Base-by-base conservation (phyloP, 2,113 vertebrate genomes). In the Phalacrocorax carbo region DNA sequence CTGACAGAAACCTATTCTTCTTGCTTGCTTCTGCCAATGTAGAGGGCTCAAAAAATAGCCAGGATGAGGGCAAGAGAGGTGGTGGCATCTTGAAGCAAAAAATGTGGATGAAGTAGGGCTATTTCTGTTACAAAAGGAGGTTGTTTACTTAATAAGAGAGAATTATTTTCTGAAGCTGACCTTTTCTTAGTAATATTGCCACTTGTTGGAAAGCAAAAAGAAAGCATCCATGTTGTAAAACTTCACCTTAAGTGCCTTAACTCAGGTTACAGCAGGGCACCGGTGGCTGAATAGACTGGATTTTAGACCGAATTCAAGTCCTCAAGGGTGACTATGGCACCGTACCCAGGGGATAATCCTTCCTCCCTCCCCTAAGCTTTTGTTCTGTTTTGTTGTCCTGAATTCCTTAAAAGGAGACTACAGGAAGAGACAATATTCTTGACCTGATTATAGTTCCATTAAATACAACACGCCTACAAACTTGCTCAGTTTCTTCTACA, bases 381-480 rank as follows among this genome's bases (percentile, higher is more conserved):
- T 66, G 9, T 48, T 86, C n/a, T 23, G 1, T 75, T 86, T 94
- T 64, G 29, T 84, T 96, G 52, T 65, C 54, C 85, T 82, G 51
- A 94, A 69, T 70, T 84, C 96, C 95, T 93, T 77, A 95, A 91
- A 95, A 95, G 93, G 86, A 83, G 18, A 83, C 14, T n/a, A 73
- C 82, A 95, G 95, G 84, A 97, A 95, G 42, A 66, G 68, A 80
- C 48, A 87, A 51, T 76, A 87, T 93, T 94, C 78, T 76, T 19
- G 4, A 49, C 61, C 71, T 46, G 20, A 65, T 85, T 93, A 79
- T 46, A 72, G 42, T 87, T 62, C 49, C 54, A 69, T 89, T 76
- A 86, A 78, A 90, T 48, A 64, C 64, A 93, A 93, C 64, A 84
- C 5, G 5, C 68, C 93, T 60, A 38, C 64, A 93, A 96, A 90